Base-by-base conservation (phyloP, 2,113 vertebrate species). In the Coryphaenoides rupestris region DNA sequence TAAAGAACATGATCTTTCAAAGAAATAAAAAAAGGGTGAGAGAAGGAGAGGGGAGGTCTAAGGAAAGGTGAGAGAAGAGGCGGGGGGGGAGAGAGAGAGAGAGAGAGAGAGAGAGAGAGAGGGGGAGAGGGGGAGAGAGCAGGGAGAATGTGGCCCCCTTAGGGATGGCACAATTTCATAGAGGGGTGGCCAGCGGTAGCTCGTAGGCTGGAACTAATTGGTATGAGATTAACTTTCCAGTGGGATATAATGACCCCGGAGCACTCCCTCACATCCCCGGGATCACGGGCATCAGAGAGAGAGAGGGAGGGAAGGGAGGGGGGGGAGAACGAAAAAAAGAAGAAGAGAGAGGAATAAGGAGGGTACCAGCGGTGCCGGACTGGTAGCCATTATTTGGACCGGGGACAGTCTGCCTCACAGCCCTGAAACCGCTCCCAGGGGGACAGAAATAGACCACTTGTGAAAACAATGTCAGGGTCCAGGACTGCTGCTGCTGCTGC, bases 141-240 rank as follows among this genome's bases (percentile, higher is more conserved):
- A 21, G 54, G 56, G 19, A 19, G 56, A 24, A n/a, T 59, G 72
- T 47, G 49, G 55, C 56, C 78, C 87, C 85, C 80, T 63, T 62
- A 76, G 83, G 85, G 84, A 58, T 63, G 67, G 19, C 72, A 76
- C 70, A 78, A 77, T 88, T 83, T 90, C 84, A 84, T 85, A 86
- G 86, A 71, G 66, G 52, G 64, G 71, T 58, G 78, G 82, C 79
- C 54, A 53, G 74, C 73, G 73, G 69, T 84, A 81, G 75, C 85
- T 87, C 79, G 85, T 86, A 80, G 85, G 85, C 82, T 87, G 82
- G 84, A 90, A 88, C 86, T 89, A 90, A 90, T 89, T 90, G 89
- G 86, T 78, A 81, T 73, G 65, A 88, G 87, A 89, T 90, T 88
- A 89, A 87, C 85, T 90, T 86, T 87, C 78, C 82, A 79, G 82